Conservation (phyloP, 1,140 invertebrate genomes). For the Aphidius ervi region DNA sequence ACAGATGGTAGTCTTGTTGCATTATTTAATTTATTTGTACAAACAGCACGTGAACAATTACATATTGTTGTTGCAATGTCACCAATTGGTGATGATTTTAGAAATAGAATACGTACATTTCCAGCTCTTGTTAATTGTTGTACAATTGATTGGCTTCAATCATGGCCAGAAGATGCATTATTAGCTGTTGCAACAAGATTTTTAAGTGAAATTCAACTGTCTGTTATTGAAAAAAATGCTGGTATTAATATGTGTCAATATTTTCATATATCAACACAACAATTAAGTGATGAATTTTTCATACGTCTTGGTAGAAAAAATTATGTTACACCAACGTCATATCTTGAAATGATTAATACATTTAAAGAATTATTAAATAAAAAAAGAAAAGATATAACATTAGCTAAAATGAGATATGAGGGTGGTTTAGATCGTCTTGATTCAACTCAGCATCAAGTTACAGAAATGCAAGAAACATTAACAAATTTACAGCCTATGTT, state of each 20-base stretch:
- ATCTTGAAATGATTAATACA: slow-evolving; percentile 86
- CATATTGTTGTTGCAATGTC: slow-evolving; percentile 92
- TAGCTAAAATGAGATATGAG: slow-evolving; percentile 71
- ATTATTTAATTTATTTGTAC: slow-evolving; percentile 90
- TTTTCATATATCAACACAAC: slow-evolving; percentile 83
- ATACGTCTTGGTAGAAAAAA: slow-evolving; percentile 69
- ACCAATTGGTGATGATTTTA: slow-evolving; percentile 81
- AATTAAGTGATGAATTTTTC: slow-evolving; percentile 71
- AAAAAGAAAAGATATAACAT: slow-evolving; percentile 67
- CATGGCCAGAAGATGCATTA: slow-evolving; percentile 91
- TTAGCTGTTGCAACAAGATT: slow-evolving; percentile 86
- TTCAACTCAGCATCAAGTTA: slow-evolving; percentile 76
- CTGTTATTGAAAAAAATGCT: slow-evolving; percentile 64
- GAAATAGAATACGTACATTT: slow-evolving; percentile 86
- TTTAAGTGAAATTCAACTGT: slow-evolving; percentile 79
- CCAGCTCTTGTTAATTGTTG: slow-evolving; percentile 94
- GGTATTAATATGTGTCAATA: slow-evolving; percentile 85
- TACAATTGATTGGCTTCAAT: slow-evolving; percentile 96
- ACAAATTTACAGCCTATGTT: slow-evolving; percentile 83
- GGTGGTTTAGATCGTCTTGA: slow-evolving; percentile 85
- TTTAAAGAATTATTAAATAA: slow-evolving; percentile 79
- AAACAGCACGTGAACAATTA: slow-evolving; percentile 85
- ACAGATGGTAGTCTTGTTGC: slow-evolving; percentile 88
- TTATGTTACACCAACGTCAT: slow-evolving; percentile 93
- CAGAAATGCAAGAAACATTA: slow-evolving; percentile 80